Conservation (phyloP, 2,113 vertebrate species). For the Trinectes maculatus region DNA sequence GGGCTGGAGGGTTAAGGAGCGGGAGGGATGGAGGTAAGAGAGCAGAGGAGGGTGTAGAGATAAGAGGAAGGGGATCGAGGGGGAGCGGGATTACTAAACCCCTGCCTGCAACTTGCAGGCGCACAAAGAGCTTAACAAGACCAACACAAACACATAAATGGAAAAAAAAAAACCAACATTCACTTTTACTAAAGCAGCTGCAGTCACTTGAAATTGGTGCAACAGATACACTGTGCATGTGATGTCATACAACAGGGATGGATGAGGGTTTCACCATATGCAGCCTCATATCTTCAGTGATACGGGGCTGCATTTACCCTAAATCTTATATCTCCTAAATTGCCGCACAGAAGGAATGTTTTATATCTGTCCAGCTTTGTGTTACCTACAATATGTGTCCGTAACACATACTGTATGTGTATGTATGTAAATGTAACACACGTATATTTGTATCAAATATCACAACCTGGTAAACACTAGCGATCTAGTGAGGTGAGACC, state of each 20-base stretch:
- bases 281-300: not conserved
- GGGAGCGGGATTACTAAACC: slow-evolving; percentile 59
- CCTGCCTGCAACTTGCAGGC: slow-evolving; percentile 46
- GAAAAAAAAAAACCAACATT: slow-evolving; percentile 1
- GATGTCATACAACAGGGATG: not conserved
- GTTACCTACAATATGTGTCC: too few relatives aligned
- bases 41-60: slow-evolving; percentile 33
- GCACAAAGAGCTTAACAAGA: slow-evolving; percentile 42
- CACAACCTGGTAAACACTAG: too few relatives aligned
- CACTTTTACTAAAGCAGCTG: slow-evolving; percentile 14
- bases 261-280: not conserved
- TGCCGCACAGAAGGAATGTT: too few relatives aligned
- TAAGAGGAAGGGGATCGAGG: slow-evolving; percentile 48
- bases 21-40: slow-evolving; percentile 37
- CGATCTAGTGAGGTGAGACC: too few relatives aligned
- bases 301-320: too few relatives aligned
- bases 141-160: slow-evolving; percentile 28
- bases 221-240: not conserved
- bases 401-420: too few relatives aligned
- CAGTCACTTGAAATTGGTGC: not conserved
- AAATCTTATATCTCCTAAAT: too few relatives aligned
- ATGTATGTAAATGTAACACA: too few relatives aligned
- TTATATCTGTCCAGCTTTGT: too few relatives aligned
- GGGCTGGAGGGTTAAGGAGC: slow-evolving; percentile 25
- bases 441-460: too few relatives aligned